phyloP scores from a whole-genome alignment of 2,113 vertebrate genomes.

The Bombycilla garrulus region DNA sequence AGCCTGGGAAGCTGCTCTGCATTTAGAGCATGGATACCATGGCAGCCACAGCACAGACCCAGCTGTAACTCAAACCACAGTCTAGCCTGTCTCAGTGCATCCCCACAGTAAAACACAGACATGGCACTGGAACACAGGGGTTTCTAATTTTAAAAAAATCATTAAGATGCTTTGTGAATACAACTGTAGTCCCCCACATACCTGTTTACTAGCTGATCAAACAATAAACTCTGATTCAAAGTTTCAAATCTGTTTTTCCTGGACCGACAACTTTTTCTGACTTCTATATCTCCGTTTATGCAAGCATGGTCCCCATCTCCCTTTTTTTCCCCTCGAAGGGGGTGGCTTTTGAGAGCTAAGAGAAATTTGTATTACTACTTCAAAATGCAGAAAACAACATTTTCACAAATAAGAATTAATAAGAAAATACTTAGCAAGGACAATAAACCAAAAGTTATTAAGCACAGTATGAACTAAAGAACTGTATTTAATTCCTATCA shows the following conservation, averaged over 20 bases:
- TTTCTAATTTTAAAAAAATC: not conserved
- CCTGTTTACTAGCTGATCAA: slow-evolving; percentile 99
- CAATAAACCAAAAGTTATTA: slow-evolving; percentile 16
- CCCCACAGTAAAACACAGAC: not conserved
- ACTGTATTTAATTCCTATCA: not conserved
- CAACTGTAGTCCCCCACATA: slow-evolving; percentile 66
- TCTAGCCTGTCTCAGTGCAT: not conserved
- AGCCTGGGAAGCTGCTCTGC: not conserved
- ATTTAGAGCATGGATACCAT: not conserved
- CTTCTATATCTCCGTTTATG: slow-evolving; percentile 95
- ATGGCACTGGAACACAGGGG: not conserved
- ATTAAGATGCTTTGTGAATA: slow-evolving; percentile 23
- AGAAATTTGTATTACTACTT: slow-evolving; percentile 70
- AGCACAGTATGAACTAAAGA: not conserved
- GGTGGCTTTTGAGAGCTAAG: slow-evolving; percentile 88
- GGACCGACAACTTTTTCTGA: slow-evolving; percentile 93
- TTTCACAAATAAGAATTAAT: slow-evolving; percentile 42
- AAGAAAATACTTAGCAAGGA: slow-evolving; percentile 24
- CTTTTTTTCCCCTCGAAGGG: slow-evolving; percentile 86
- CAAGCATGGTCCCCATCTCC: slow-evolving; percentile 87
- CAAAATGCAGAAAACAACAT: slow-evolving; percentile 50
- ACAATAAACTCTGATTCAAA: slow-evolving; percentile 97
- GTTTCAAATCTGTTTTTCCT: slow-evolving; percentile 97
- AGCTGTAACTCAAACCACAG: not conserved
- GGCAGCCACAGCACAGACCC: not conserved